These are phyloP conservation scores for Scolopax rusticola DNA, from an alignment of 2,797 vertebrate species.

Conservation along the genomic window DNA sequence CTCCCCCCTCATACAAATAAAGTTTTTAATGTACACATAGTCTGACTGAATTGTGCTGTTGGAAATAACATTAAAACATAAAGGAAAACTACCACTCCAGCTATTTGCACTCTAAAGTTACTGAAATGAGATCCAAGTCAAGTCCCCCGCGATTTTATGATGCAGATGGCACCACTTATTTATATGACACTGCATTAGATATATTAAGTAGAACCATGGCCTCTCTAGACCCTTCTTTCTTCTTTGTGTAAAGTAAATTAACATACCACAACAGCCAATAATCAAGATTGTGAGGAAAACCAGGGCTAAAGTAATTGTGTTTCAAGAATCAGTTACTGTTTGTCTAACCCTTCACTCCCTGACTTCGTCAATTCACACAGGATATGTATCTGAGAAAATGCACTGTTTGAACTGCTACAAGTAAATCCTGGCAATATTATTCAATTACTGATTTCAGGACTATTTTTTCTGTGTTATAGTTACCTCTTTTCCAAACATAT, in stretches of 20 bases:
- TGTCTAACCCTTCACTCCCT: not conserved
- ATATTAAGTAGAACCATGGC: not conserved
- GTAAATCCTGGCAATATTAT: not conserved
- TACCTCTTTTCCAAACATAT: not conserved
- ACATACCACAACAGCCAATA: not conserved
- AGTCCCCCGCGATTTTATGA: not conserved
- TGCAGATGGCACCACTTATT: not conserved
- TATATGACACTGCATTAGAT: not conserved
- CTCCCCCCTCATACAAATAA: not conserved
- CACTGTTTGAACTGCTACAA: not conserved
- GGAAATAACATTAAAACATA: not conserved
- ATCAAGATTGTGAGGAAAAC: not conserved
- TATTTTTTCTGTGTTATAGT: not conserved
- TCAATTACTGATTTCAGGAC: not conserved
- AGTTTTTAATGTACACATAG: not conserved
- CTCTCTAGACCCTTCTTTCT: not conserved
- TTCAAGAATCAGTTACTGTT: not conserved
- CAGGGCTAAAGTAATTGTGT: not conserved
- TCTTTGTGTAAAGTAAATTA: slow-evolving; percentile 6
- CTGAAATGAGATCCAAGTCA: not conserved
- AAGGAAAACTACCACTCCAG: not conserved
- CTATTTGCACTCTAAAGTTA: not conserved
- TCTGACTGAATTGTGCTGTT: not conserved
- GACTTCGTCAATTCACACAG: not conserved
- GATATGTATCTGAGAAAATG: not conserved